Evolutionary conservation across 2,797 vertebrate genomes (phyloP).

Genomic region (Danio kyathit): DNA sequence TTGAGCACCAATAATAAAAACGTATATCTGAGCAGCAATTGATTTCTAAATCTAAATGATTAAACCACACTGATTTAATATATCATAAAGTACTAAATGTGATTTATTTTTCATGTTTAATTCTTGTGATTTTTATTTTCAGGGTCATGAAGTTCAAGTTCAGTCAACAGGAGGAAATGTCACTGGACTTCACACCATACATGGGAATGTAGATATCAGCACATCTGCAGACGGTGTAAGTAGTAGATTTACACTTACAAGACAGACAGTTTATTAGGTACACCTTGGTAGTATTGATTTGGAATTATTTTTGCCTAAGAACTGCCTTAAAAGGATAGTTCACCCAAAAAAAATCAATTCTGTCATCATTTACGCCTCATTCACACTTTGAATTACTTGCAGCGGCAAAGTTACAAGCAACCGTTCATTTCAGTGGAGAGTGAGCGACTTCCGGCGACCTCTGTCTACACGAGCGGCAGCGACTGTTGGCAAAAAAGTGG

Average conservation of each 20-base stretch:
- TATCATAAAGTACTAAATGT: background rate
- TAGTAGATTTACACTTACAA: slow-evolving; percentile 3
- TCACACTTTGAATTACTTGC: no score
- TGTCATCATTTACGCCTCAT: no score
- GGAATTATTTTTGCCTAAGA: no score
- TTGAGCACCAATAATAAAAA: background rate
- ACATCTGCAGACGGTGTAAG: slow-evolving; percentile 86
- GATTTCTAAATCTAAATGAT: background rate
- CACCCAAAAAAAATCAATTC: no score
- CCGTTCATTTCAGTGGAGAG: no score
- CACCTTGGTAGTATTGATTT: no score
- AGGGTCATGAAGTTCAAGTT: slow-evolving; percentile 88
- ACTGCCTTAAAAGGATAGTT: no score
- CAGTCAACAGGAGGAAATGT: slow-evolving; percentile 86
- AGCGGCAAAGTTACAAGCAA: no score
- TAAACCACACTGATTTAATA: background rate
- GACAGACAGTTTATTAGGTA: no score
- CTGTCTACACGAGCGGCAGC: no score
- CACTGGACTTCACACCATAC: slow-evolving; percentile 87
- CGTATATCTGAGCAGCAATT: background rate
- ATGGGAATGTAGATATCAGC: slow-evolving; percentile 89
- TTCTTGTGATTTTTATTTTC: slow-evolving; percentile 58
- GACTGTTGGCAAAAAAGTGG: no score
- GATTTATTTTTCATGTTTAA: background rate
- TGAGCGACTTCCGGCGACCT: no score